A percentile compares a stretch with the other conserved stretches of the same genome.
phyloP scores from a whole-genome alignment of 2,797 vertebrate genomes.

The Pempheris klunzingeri region DNA sequence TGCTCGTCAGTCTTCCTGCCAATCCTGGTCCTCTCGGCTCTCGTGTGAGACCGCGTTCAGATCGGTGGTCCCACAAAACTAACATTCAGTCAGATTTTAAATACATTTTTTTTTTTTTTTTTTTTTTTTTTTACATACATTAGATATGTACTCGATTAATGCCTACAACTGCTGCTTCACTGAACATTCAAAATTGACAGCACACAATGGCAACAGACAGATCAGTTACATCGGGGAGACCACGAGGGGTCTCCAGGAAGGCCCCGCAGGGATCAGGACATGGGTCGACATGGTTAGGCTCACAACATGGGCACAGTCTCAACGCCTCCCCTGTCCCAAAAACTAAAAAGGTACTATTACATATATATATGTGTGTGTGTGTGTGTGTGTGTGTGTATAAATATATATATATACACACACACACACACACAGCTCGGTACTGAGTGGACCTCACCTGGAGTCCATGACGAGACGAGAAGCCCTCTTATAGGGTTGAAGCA shows the following conservation, averaged over 20 bases:
- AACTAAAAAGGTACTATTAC: conserved; percentile 28
- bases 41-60: conserved; percentile 36
- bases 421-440: conserved; percentile 55
- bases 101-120: background rate
- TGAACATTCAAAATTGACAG: conserved; percentile 70
- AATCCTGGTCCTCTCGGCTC: conserved; percentile 50
- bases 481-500: conserved; percentile 51
- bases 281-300: conserved; percentile 77
- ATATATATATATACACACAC: too few species aligned
- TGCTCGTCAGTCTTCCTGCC: conserved; percentile 35
- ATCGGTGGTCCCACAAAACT: conserved; percentile 65
- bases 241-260: conserved; percentile 30
- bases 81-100: conserved; percentile 72
- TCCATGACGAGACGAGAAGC: conserved; percentile 51
- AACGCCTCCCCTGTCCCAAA: conserved; percentile 82
- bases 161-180: conserved; percentile 52
- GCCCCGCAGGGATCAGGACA: conserved; percentile 46
- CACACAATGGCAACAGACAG: conserved; percentile 46
- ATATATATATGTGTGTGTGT: too few species aligned
- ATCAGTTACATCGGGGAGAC: conserved; percentile 40
- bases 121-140: conserved; percentile 65
- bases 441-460: conserved; percentile 51
- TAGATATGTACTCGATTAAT: conserved; percentile 54
- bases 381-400: too few species aligned
- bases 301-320: conserved; percentile 83